phyloP scores from a whole-genome alignment of 2,888 invertebrate genomes.

The Vannuccia rotundouncinata region DNA sequence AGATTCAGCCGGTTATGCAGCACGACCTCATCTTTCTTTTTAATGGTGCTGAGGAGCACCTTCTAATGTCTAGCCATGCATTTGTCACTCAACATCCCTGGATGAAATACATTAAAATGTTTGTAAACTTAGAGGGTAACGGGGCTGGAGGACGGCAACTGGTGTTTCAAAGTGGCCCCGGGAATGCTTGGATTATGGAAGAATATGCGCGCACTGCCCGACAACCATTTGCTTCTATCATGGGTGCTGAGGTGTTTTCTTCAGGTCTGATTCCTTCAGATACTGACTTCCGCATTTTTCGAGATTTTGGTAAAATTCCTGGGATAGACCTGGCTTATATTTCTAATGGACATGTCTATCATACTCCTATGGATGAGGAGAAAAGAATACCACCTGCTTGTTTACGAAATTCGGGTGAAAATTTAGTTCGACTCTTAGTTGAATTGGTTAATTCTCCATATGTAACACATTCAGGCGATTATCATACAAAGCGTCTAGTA shows the following conservation, averaged over 20 bases:
- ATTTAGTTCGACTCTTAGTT: constrained; percentile 70
- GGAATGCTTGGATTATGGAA: constrained; percentile 59
- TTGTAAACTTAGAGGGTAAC: constrained; percentile 83
- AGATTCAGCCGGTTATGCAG: constrained; percentile 60
- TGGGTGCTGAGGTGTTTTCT: constrained; percentile 77
- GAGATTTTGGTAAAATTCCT: constrained; percentile 76
- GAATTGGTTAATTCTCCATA: constrained; percentile 54
- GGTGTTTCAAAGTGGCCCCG: constrained; percentile 73
- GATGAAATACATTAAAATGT: constrained; percentile 70
- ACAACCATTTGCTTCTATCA: constrained; percentile 71
- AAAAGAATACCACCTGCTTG: constrained; percentile 71
- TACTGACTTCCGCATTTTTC: constrained; percentile 81
- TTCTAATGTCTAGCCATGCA: constrained; percentile 73
- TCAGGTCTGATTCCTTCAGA: constrained; percentile 82
- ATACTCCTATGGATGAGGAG: constrained; percentile 76
- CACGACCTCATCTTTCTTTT: constrained; percentile 75
- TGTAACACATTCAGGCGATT: constrained; percentile 58
- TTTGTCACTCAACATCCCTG: constrained; percentile 82
- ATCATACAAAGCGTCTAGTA: constrained; percentile 49
- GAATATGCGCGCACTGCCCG: constrained; percentile 68
- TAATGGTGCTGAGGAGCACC: constrained; percentile 85
- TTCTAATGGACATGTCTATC: constrained; percentile 84
- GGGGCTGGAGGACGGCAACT: constrained; percentile 84
- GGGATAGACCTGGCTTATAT: constrained; percentile 84
- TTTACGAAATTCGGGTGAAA: constrained; percentile 73